phyloP scores from a whole-genome alignment of 2,113 vertebrate genomes.

The Hoplias malabaricus region DNA sequence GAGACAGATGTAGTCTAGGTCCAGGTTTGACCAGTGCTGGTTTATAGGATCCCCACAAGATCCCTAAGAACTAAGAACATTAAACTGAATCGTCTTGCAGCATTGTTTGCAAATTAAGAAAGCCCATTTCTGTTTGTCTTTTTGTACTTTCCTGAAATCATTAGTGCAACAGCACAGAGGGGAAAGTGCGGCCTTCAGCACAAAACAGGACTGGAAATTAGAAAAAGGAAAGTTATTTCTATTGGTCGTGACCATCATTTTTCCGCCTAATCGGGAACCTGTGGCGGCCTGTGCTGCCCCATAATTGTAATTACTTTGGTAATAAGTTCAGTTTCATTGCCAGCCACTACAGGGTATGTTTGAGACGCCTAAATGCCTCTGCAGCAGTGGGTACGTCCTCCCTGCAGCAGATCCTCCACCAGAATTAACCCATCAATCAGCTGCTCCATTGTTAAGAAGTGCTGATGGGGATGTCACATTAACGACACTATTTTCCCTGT shows the following conservation, averaged over 20 bases:
- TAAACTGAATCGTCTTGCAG: neutral
- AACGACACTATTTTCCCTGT: slow-evolving; percentile 36
- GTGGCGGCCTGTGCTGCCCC: neutral
- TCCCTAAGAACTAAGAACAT: neutral
- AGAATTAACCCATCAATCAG: slow-evolving; percentile 45
- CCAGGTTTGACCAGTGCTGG: too few species aligned
- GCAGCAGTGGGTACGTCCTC: slow-evolving; percentile 10
- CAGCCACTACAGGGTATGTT: neutral
- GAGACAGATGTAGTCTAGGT: neutral
- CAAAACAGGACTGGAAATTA: neutral
- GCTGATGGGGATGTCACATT: slow-evolving; percentile 36
- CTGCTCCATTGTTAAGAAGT: slow-evolving; percentile 21
- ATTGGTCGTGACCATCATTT: slow-evolving; percentile 7
- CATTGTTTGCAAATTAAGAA: neutral
- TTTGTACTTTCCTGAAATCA: neutral
- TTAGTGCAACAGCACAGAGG: neutral
- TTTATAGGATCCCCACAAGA: neutral
- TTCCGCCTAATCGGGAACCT: neutral
- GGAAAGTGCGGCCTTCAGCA: neutral
- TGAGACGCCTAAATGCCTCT: slow-evolving; percentile 7
- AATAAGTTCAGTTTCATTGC: slow-evolving; percentile 34
- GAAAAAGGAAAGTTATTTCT: slow-evolving; percentile 8
- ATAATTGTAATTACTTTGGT: neutral
- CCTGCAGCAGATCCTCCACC: slow-evolving; percentile 7
- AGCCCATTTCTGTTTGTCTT: neutral